These are phyloP conservation scores for Pyrgus malvae DNA, from an alignment of 2,888 invertebrate genomes.

Conservation along the genomic window DNA sequence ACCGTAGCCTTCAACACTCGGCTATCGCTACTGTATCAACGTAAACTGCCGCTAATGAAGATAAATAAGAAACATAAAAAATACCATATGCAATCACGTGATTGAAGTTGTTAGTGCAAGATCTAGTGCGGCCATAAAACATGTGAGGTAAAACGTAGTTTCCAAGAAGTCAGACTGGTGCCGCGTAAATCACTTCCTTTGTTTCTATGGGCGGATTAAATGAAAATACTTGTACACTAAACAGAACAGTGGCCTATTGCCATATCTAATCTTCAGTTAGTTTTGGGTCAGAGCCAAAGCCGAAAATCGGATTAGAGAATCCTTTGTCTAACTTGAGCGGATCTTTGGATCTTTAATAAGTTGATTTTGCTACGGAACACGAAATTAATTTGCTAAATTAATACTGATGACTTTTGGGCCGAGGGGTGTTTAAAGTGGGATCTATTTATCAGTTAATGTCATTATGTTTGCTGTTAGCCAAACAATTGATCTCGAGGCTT, in stretches of 20 bases:
- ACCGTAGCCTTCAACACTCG: too few species aligned
- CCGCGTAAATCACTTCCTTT: conserved; percentile 14
- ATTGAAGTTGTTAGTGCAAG: neutral
- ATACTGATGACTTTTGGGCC: conserved; percentile 34
- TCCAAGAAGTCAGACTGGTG: neutral
- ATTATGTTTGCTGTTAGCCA: conserved; percentile 4
- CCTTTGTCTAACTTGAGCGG: conserved; percentile 31
- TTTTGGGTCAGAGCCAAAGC: conserved; percentile 61
- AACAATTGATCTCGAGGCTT: conserved; percentile 16
- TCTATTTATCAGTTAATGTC: conserved; percentile 19
- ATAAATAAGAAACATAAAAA: too few species aligned
- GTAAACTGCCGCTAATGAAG: neutral
- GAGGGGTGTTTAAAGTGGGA: conserved; percentile 31
- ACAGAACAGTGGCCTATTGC: conserved; percentile 34
- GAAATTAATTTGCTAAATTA: conserved; percentile 34
- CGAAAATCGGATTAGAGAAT: conserved; percentile 53
- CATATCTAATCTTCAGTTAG: conserved; percentile 55
- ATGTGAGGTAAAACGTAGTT: neutral
- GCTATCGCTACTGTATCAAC: too few species aligned
- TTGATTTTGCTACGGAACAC: conserved; percentile 26
- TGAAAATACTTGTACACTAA: conserved; percentile 2
- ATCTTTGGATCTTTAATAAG: conserved; percentile 32
- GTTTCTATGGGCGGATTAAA: conserved; percentile 11
- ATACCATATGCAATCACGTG: neutral
- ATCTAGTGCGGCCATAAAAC: conserved; percentile 1